A percentile compares a stretch with the other conserved stretches of the same genome.
Conservation (phyloP, 23 tunicate genomes). For the Clavelina lepadiformis region DNA sequence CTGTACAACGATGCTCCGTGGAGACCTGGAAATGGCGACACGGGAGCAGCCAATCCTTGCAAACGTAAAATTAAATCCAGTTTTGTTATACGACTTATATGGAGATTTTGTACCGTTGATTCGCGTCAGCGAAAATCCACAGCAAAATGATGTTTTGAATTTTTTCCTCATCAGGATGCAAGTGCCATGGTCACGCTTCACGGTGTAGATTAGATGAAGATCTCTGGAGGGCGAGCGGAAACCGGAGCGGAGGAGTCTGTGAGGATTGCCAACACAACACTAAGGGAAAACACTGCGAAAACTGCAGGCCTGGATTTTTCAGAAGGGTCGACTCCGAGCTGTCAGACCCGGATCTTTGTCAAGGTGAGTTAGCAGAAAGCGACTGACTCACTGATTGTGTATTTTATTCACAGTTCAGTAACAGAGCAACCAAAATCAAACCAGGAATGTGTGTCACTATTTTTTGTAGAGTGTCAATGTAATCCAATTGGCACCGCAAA, state of each 20-base stretch:
- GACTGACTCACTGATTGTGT: not conserved
- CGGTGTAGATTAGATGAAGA: constrained; percentile 41
- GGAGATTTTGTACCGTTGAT: not conserved
- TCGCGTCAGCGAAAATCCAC: too few relatives aligned
- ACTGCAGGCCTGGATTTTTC: constrained; percentile 41
- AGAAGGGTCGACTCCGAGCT: constrained; percentile 42
- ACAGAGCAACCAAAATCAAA: not conserved
- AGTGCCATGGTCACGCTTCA: constrained; percentile 57
- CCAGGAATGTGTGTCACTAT: not conserved
- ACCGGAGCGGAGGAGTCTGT: constrained; percentile 68
- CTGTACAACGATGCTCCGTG: constrained; percentile 80
- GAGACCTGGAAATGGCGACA: constrained; percentile 70
- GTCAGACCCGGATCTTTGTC: constrained; percentile 60
- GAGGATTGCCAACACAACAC: constrained; percentile 64
- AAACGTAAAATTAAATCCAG: constrained; percentile 19
- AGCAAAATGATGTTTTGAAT: not conserved
- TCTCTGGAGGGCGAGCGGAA: constrained; percentile 29
- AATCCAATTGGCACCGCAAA: constrained; percentile 25
- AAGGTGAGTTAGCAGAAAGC: constrained; percentile 28
- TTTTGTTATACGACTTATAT: not conserved
- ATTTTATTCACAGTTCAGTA: not conserved
- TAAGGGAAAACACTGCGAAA: constrained; percentile 40
- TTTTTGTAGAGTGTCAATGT: constrained; percentile 44
- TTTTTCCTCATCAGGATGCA: constrained; percentile 45
- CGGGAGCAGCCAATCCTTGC: constrained; percentile 69